Conservation (phyloP, 1,140 invertebrate genomes). For the Drosophila azteca region DNA sequence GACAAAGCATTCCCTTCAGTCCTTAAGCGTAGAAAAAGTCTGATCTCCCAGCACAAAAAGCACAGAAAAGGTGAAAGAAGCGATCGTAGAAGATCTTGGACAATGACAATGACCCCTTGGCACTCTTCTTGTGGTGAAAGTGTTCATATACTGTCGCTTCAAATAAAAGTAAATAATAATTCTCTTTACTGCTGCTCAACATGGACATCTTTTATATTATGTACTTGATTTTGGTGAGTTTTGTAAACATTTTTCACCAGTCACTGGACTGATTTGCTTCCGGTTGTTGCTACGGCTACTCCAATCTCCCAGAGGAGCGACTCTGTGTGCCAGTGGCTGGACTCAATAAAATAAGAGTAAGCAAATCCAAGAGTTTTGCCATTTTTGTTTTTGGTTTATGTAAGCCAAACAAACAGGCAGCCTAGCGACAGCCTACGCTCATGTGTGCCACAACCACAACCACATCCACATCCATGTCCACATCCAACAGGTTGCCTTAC, state of each 20-base stretch:
- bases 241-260: too few relatives aligned
- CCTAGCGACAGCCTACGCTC: slow-evolving; percentile 56
- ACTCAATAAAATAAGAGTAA: slow-evolving; percentile 27
- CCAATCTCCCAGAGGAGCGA: background rate
- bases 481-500: slow-evolving; percentile 65
- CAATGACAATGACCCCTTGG: too few relatives aligned
- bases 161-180: too few relatives aligned
- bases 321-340: slow-evolving; percentile 15
- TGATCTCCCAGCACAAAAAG: too few relatives aligned
- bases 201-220: too few relatives aligned
- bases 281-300: slow-evolving; percentile 49
- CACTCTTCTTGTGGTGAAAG: too few relatives aligned
- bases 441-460: slow-evolving; percentile 43
- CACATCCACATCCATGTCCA: slow-evolving; percentile 59
- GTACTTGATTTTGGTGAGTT: too few relatives aligned
- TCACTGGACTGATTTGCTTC: slow-evolving; percentile 53
- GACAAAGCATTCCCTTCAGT: slow-evolving; percentile 49
- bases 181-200: too few relatives aligned
- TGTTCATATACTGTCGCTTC: too few relatives aligned
- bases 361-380: slow-evolving; percentile 33
- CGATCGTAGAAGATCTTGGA: too few relatives aligned
- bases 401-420: slow-evolving; percentile 59
- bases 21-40: slow-evolving; percentile 29
- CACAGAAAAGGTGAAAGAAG: too few relatives aligned
- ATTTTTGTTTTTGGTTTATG: slow-evolving; percentile 67